These are phyloP conservation scores for Crypturellus tataupa DNA, from an alignment of 2,797 vertebrate genomes.

Conservation along the genomic window DNA sequence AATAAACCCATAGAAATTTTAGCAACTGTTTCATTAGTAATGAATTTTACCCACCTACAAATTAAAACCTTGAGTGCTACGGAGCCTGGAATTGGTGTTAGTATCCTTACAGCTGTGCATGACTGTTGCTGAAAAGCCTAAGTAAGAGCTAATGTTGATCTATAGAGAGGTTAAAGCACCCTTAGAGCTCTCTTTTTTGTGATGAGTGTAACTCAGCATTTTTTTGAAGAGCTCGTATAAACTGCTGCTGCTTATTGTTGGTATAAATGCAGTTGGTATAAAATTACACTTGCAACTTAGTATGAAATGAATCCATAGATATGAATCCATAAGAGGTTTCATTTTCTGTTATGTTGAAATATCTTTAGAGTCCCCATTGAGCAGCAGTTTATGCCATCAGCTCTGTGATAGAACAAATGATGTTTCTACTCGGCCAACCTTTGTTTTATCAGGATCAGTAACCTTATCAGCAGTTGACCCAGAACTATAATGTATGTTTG, in stretches of 20 bases:
- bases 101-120: neutral
- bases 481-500: conserved; percentile 86
- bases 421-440: conserved; percentile 90
- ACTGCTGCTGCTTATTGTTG: neutral
- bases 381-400: conserved; percentile 85
- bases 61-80: neutral
- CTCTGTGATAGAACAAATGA: conserved; percentile 89
- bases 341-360: conserved; percentile 46
- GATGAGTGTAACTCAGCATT: neutral
- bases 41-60: neutral
- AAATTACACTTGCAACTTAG: conserved; percentile 56
- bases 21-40: neutral
- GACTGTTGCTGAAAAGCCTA: neutral
- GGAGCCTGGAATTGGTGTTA: neutral
- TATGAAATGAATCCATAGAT: neutral
- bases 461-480: conserved; percentile 97
- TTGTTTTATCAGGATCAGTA: conserved; percentile 93
- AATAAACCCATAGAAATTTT: neutral
- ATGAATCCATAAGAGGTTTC: neutral
- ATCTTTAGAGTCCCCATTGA: conserved; percentile 56
- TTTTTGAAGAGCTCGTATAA: neutral
- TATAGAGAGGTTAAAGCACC: neutral
- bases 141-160: neutral
- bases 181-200: neutral
- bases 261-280: conserved; percentile 15